These are phyloP conservation scores for Phylloscopus collybita DNA, from an alignment of 2,797 vertebrate genomes.

Conservation along the genomic window DNA sequence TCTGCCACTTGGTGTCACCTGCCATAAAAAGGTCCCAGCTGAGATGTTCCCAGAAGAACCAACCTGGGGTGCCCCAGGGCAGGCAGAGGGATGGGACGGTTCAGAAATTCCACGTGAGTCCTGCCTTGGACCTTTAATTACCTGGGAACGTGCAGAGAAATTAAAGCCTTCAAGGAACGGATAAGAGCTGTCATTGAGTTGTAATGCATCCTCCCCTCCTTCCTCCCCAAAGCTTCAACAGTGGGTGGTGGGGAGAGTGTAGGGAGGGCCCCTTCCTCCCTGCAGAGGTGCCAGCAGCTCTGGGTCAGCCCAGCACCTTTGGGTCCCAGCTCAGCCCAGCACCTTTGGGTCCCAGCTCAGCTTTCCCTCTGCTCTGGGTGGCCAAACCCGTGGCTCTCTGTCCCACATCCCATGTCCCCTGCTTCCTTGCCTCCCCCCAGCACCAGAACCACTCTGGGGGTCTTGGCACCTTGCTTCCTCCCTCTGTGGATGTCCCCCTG, in stretches of 20 bases:
- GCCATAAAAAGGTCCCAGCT: not conserved
- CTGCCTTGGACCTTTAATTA: not conserved
- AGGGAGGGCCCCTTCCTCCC: not conserved
- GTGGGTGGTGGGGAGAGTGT: not conserved
- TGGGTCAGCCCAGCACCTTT: not conserved
- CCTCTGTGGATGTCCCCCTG: accelerated
- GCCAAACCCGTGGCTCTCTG: not conserved
- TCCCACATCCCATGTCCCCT: too few relatives aligned
- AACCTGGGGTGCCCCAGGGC: not conserved
- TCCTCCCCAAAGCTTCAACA: not conserved
- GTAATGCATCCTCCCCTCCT: not conserved
- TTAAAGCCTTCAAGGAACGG: not conserved
- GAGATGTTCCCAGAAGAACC: not conserved
- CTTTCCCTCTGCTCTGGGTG: not conserved
- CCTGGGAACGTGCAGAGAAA: not conserved
- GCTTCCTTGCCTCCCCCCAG: not conserved
- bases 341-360: not conserved
- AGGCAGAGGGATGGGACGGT: not conserved
- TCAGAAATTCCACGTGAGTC: not conserved
- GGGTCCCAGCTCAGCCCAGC: not conserved
- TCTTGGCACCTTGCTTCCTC: not conserved
- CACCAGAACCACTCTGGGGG: not conserved
- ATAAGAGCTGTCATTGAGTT: not conserved
- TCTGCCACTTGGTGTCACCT: slow-evolving; percentile 54
- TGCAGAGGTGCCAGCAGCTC: not conserved